Percentiles rank a stretch among this genome's conserved stretches.
phyloP scores from a whole-genome alignment of 2,113 vertebrate genomes.

The Terrapene triunguis region DNA sequence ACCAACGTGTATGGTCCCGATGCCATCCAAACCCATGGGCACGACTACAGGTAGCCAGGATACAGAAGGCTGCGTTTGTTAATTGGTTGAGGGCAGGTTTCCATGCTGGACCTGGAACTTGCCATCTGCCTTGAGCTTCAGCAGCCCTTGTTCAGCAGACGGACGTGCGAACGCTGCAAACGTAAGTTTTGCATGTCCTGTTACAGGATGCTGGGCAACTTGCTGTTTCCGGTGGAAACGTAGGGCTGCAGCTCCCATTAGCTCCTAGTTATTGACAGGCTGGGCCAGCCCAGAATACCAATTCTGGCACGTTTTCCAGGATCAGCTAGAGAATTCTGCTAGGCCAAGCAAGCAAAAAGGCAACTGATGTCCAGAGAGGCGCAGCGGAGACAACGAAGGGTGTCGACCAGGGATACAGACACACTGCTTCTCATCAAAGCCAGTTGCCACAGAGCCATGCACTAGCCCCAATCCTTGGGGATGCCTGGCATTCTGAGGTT shows the following conservation, averaged over 20 bases:
- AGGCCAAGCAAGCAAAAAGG: background rate
- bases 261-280: background rate
- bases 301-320: background rate
- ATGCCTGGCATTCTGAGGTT: background rate
- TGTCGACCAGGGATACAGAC: background rate
- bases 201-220: background rate
- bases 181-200: background rate
- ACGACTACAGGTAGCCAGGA: rapidly evolving
- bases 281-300: too few relatives aligned
- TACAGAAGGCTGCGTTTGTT: background rate
- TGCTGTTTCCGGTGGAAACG: background rate
- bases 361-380: background rate
- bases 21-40: rapidly evolving
- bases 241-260: background rate
- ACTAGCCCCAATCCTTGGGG: background rate
- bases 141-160: background rate
- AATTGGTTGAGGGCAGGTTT: background rate
- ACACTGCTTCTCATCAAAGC: background rate
- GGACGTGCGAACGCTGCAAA: background rate
- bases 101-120: background rate
- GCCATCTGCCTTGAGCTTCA: rapidly evolving
- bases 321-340: background rate
- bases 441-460: background rate
- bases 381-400: background rate
- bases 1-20: background rate